Conservation (phyloP, 2,888 invertebrate genomes). For the Diabrotica balteata region DNA sequence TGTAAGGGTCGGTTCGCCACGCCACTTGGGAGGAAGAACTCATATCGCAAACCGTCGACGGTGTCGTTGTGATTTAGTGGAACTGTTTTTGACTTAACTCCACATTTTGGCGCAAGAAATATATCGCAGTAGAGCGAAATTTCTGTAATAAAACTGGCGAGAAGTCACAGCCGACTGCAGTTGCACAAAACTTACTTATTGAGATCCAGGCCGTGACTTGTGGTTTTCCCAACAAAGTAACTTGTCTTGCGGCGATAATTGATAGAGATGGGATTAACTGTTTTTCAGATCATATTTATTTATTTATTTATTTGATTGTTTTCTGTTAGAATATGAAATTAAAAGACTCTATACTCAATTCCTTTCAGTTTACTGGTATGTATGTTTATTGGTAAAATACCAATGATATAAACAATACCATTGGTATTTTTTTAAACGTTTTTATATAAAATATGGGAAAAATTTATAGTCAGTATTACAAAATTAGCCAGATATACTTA, state of each 20-base stretch:
- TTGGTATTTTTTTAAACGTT: too few relatives aligned
- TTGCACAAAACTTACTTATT: conserved; percentile 44
- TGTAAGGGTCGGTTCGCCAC: not conserved
- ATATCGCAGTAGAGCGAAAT: conserved; percentile 29
- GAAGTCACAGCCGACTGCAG: conserved; percentile 38
- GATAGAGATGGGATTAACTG: not conserved
- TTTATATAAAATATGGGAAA: too few relatives aligned
- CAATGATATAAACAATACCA: too few relatives aligned
- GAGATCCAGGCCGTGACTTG: conserved; percentile 43
- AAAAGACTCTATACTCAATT: too few relatives aligned
- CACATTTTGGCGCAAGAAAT: conserved; percentile 34
- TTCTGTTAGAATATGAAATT: too few relatives aligned
- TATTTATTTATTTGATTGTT: too few relatives aligned
- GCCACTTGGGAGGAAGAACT: conserved; percentile 24
- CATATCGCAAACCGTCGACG: conserved; percentile 30
- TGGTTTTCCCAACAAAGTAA: conserved; percentile 22
- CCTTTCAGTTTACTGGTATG: too few relatives aligned
- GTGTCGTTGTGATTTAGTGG: conserved; percentile 44
- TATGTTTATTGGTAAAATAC: too few relatives aligned
- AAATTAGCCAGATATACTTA: too few relatives aligned
- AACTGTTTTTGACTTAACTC: conserved; percentile 43
- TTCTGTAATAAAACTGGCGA: conserved; percentile 30
- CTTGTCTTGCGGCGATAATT: not conserved
- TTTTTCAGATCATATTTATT: too few relatives aligned
- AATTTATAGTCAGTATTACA: too few relatives aligned